A percentile compares a stretch with the other conserved stretches of the same genome.
Conservation (phyloP, 2,797 vertebrate genomes). For the Xenops minutus region DNA sequence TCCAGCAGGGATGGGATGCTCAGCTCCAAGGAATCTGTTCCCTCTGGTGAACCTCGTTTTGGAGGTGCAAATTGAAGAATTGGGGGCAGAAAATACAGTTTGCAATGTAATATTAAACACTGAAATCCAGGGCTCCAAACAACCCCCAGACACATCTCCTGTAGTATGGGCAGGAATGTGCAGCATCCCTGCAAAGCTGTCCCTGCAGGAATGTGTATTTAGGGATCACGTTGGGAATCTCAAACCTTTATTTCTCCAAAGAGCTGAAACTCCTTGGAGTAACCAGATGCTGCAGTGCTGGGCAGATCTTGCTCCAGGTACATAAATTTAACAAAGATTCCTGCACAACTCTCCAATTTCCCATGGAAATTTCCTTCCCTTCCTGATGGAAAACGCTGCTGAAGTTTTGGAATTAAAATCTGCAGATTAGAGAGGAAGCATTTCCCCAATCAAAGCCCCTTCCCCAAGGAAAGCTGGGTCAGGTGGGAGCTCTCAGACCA, state of each 20-base stretch:
- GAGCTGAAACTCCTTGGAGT: background rate
- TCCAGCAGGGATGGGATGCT: background rate
- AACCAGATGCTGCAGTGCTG: background rate
- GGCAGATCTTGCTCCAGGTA: background rate
- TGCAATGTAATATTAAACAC: background rate
- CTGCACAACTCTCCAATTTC: background rate
- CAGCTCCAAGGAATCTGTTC: background rate
- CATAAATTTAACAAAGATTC: background rate
- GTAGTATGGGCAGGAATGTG: accelerated
- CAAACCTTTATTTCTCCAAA: background rate
- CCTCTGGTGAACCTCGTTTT: background rate
- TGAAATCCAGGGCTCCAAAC: background rate
- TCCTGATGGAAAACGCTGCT: background rate
- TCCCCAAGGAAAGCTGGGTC: background rate
- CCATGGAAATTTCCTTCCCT: background rate
- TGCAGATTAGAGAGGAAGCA: background rate
- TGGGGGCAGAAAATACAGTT: background rate
- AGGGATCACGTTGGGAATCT: background rate
- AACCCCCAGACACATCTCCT: background rate
- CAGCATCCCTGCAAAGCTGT: background rate
- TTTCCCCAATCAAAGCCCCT: background rate
- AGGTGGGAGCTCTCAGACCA: background rate
- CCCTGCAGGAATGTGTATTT: background rate
- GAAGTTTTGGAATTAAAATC: background rate
- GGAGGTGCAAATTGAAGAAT: background rate